phyloP scores from a whole-genome alignment of 2,113 vertebrate genomes.

The Sinocyclocheilus rhinocerous region DNA sequence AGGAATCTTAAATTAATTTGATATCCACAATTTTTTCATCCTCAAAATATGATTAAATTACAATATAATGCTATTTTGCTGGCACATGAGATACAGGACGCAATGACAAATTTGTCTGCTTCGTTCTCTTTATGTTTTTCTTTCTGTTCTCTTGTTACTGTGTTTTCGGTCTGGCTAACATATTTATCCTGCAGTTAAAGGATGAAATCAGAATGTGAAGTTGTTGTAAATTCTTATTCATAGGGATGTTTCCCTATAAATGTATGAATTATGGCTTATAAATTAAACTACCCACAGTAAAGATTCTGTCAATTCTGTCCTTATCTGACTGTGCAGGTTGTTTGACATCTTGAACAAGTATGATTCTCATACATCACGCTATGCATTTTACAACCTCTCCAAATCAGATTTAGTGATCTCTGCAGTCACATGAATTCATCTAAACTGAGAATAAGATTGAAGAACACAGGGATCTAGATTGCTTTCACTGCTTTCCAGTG shows the following conservation, averaged over 20 bases:
- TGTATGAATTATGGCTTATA: background rate
- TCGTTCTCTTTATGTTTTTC: conserved; percentile 6
- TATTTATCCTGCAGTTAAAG: background rate
- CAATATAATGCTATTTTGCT: background rate
- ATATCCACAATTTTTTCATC: conserved; percentile 27
- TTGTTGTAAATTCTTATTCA: background rate
- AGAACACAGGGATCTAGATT: background rate
- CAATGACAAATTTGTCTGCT: background rate
- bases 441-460: conserved; percentile 47
- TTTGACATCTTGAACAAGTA: background rate
- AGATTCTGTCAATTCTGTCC: background rate
- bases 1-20: conserved; percentile 35
- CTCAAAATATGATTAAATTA: conserved; percentile 12
- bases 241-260: background rate
- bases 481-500: conserved; percentile 2
- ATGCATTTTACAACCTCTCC: background rate
- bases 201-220: background rate
- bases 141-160: background rate
- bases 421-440: conserved; percentile 42
- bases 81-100: conserved; percentile 26
- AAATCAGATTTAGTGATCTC: background rate
- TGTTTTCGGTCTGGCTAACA: background rate
- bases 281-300: background rate
- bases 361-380: background rate
- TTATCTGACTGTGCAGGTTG: background rate